Conservation (phyloP, 2,888 invertebrate genomes). For the Apodemia mormo region DNA sequence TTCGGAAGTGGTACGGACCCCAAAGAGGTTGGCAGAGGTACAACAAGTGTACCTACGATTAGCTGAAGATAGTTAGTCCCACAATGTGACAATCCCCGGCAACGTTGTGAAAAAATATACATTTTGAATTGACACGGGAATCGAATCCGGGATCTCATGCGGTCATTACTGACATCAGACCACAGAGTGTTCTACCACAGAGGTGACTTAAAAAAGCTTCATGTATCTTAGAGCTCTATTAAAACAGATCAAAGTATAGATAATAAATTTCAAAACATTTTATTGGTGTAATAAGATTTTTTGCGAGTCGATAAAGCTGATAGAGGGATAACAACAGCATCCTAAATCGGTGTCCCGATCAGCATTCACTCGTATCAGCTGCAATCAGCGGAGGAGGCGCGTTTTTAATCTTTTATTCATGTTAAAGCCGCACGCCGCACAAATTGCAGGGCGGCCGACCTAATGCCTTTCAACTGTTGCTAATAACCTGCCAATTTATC, state of each 20-base stretch:
- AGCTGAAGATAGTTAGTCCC: no score
- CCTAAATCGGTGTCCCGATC: conserved; percentile 54
- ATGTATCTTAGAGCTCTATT: conserved; percentile 14
- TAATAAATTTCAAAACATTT: conserved; percentile 37
- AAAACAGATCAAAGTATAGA: conserved; percentile 27
- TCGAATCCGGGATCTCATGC: no score
- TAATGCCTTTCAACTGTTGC: conserved; percentile 82
- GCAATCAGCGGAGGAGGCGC: conserved; percentile 63
- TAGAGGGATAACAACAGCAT: conserved; percentile 50
- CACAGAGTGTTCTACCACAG: no score
- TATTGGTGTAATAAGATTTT: conserved; percentile 43
- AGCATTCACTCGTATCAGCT: conserved; percentile 57
- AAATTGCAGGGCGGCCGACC: conserved; percentile 79
- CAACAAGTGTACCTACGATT: no score
- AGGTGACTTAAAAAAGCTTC: neutral
- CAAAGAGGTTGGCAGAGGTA: no score
- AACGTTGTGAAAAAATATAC: no score
- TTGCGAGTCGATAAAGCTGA: conserved; percentile 44
- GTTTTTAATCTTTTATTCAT: conserved; percentile 76
- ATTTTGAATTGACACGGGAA: no score
- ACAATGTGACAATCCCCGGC: no score
- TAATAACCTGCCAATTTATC: conserved; percentile 82
- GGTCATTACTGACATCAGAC: no score
- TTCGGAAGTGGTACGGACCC: no score
- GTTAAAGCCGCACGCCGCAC: conserved; percentile 59